phyloP scores from a whole-genome alignment of 2,113 vertebrate genomes.

The Trichechus manatus region DNA sequence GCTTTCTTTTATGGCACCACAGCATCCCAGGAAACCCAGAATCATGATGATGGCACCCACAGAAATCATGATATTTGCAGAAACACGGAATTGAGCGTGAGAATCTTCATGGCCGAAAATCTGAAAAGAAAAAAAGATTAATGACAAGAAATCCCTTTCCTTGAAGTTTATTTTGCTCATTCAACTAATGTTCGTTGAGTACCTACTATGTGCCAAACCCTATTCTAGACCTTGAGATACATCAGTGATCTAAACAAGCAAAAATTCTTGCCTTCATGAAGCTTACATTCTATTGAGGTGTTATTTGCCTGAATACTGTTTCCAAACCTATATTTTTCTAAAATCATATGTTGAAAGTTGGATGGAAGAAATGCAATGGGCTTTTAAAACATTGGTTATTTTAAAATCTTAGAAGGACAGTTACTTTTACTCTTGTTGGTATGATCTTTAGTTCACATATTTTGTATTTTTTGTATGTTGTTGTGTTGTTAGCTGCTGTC shows the following conservation, averaged over 20 bases:
- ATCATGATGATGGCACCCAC: conserved; percentile 92
- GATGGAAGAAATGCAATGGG: neutral
- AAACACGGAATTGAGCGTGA: fast-evolving
- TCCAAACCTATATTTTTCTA: conserved; percentile 7
- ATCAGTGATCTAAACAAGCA: neutral
- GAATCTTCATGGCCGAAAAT: fast-evolving
- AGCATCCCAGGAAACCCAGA: conserved; percentile 95
- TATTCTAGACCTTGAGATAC: neutral
- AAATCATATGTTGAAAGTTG: neutral
- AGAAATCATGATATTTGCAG: conserved; percentile 85
- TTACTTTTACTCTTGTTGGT: neutral
- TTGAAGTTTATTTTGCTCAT: neutral
- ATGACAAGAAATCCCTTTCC: neutral
- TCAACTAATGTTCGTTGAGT: neutral
- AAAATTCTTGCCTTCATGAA: neutral
- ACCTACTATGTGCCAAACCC: neutral
- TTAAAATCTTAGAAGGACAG: conserved; percentile 4
- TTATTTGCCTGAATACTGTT: neutral
- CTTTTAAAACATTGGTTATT: conserved; percentile 19
- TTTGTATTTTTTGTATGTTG: neutral
- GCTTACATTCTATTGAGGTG: neutral
- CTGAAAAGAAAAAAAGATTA: conserved; percentile 56
- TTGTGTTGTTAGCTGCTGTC: neutral
- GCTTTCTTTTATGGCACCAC: conserved; percentile 92
- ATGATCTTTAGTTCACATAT: conserved; percentile 8